A percentile compares a stretch with the other conserved stretches of the same genome.
Conservation (phyloP, 2,113 vertebrate species). For the Forbesichthys agassizii region DNA sequence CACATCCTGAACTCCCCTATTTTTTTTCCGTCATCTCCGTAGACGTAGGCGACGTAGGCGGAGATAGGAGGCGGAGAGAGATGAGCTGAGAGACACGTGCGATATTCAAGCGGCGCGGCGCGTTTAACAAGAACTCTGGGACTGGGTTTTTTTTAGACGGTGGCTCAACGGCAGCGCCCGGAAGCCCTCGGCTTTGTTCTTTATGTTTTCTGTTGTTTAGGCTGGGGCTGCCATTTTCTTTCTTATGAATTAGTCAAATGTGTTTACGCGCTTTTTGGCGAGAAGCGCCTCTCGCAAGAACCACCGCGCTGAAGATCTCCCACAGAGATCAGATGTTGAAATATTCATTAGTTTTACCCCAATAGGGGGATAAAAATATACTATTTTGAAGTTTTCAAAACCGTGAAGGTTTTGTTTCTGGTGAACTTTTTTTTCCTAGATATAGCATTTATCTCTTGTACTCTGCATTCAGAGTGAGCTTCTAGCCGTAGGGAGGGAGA, state of each 20-base stretch:
- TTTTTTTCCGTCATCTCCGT: slow-evolving; percentile 37
- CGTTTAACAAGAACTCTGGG: slow-evolving; percentile 71
- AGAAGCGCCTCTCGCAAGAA: slow-evolving; percentile 41
- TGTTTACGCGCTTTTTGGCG: slow-evolving; percentile 45
- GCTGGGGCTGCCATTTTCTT: slow-evolving; percentile 35
- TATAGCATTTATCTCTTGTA: slow-evolving; percentile 42
- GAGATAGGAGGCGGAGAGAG: slow-evolving; percentile 48
- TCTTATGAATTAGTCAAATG: slow-evolving; percentile 55
- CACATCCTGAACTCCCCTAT: slow-evolving; percentile 19
- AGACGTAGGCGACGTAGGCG: slow-evolving; percentile 64
- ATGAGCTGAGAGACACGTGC: slow-evolving; percentile 61
- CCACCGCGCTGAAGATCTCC: slow-evolving; percentile 51
- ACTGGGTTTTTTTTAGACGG: slow-evolving; percentile 51
- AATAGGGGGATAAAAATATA: slow-evolving; percentile 9
- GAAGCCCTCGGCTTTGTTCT: slow-evolving; percentile 11
- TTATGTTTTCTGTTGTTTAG: slow-evolving; percentile 43
- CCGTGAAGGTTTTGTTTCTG: slow-evolving; percentile 59
- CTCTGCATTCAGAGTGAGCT: slow-evolving; percentile 55
- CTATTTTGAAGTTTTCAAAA: slow-evolving; percentile 55
- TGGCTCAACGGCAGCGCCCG: slow-evolving; percentile 16
- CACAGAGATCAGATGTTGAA: slow-evolving; percentile 64
- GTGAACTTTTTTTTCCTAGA: slow-evolving; percentile 45
- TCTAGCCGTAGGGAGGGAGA: slow-evolving; percentile 37
- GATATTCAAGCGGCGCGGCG: slow-evolving; percentile 72
- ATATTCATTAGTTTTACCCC: slow-evolving; percentile 70